Percentiles rank a stretch among this genome's conserved stretches.
Evolutionary conservation across 2,888 invertebrate genomes (phyloP).

Genomic region (Sphaeridia pumilis): DNA sequence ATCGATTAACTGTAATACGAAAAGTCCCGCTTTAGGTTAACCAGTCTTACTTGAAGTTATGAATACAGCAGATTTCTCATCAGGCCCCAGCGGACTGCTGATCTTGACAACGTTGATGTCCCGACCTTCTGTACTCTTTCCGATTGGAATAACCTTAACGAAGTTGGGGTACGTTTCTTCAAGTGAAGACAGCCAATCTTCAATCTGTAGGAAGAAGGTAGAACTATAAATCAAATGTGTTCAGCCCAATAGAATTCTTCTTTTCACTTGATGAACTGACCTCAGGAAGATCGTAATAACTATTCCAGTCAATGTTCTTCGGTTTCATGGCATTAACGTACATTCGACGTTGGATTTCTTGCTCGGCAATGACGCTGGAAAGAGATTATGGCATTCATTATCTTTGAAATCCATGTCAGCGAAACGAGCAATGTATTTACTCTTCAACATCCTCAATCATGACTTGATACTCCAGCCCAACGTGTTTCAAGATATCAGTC

Average conservation of each 20-base stretch:
- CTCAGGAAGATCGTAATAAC: background rate
- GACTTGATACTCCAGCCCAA: background rate
- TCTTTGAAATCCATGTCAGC: background rate
- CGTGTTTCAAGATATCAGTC: background rate
- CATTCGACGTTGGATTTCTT: background rate
- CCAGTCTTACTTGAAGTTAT: slow-evolving; percentile 12
- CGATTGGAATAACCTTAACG: slow-evolving; percentile 4
- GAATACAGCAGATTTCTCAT: slow-evolving; percentile 17
- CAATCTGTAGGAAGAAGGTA: slow-evolving; percentile 3
- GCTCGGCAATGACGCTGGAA: slow-evolving; percentile 4
- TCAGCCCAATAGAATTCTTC: background rate
- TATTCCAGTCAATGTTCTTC: slow-evolving; percentile 2
- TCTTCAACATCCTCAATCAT: slow-evolving; percentile 3
- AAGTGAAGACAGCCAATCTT: background rate
- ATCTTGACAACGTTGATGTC: slow-evolving; percentile 14
- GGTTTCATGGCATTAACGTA: background rate
- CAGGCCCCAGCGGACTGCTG: slow-evolving; percentile 4
- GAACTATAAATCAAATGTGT: background rate
- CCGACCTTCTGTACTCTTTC: slow-evolving; percentile 16
- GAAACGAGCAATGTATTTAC: background rate
- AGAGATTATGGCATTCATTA: background rate
- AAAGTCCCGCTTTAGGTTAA: background rate
- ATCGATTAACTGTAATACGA: background rate
- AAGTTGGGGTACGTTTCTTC: background rate
- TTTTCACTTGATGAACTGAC: background rate